Evolutionary conservation across 2,797 vertebrate species (phyloP).

Genomic region (Xenentodon cancila): DNA sequence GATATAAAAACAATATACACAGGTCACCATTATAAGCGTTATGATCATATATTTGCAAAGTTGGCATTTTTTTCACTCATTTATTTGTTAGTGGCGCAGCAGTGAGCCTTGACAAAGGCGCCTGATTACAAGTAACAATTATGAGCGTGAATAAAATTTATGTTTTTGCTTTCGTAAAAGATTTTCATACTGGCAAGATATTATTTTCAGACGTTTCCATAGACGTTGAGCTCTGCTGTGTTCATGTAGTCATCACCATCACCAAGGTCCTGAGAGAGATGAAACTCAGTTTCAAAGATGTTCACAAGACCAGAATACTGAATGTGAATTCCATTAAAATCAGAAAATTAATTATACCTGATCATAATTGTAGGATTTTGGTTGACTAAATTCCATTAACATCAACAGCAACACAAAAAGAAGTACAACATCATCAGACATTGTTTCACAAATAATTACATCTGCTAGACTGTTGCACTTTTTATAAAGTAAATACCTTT

Average conservation of each 20-base stretch:
- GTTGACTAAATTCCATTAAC: constrained; percentile 39
- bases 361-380: constrained; percentile 29
- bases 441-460: neutral
- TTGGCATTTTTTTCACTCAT: too few species aligned
- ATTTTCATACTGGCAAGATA: neutral
- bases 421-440: constrained; percentile 2
- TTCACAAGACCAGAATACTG: neutral
- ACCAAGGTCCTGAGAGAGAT: constrained; percentile 39
- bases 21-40: too few species aligned
- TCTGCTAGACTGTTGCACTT: neutral
- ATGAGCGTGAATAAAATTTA: too few species aligned
- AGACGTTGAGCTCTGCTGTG: constrained; percentile 53
- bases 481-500: constrained; percentile 45
- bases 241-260: constrained; percentile 56
- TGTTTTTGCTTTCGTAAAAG: too few species aligned
- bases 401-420: constrained; percentile 1
- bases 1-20: too few species aligned
- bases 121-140: too few species aligned
- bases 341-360: constrained; percentile 31
- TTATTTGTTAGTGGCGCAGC: too few species aligned
- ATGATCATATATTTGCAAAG: too few species aligned
- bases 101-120: too few species aligned
- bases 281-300: constrained; percentile 3
- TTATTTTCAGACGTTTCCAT: constrained; percentile 56
- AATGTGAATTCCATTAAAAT: neutral